A percentile compares a stretch with the other conserved stretches of the same genome.
These are phyloP conservation scores for Tragelaphus scriptus DNA, from an alignment of 2,113 vertebrate genomes.

Conservation along the genomic window DNA sequence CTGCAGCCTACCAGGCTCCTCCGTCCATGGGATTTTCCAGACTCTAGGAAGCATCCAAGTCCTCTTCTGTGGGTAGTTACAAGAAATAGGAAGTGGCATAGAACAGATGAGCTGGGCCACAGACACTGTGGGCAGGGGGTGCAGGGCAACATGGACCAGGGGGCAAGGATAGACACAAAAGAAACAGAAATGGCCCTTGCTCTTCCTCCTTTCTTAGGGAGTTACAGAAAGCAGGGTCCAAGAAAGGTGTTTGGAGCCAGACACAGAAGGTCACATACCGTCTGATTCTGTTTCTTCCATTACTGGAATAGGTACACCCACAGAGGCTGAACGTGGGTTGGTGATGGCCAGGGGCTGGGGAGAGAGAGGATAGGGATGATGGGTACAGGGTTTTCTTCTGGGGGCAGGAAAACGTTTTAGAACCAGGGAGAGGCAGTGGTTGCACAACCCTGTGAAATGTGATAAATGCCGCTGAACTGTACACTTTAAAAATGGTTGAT, in stretches of 20 bases:
- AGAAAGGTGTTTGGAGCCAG: neutral
- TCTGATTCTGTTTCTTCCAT: neutral
- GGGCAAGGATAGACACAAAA: neutral
- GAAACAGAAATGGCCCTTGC: neutral
- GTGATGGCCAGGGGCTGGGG: neutral
- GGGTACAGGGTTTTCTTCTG: neutral
- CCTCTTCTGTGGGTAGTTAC: neutral
- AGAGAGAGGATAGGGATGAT: neutral
- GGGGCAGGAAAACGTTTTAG: neutral
- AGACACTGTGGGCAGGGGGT: neutral
- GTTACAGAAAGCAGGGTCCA: neutral
- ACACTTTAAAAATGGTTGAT: neutral
- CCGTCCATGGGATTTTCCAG: too few species aligned
- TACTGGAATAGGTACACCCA: neutral
- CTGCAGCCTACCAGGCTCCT: too few species aligned
- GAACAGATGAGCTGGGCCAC: neutral
- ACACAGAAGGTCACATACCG: neutral
- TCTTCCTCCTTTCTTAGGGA: neutral
- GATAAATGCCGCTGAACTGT: neutral
- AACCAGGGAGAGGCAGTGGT: neutral
- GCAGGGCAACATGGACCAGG: neutral
- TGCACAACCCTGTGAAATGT: neutral
- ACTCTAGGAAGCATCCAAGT: neutral
- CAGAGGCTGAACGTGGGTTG: neutral
- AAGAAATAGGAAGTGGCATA: neutral